Percentiles rank a stretch among this genome's conserved stretches.
Evolutionary conservation across 1,140 invertebrate genomes (phyloP).

Genomic region (Palaemon carinicauda): DNA sequence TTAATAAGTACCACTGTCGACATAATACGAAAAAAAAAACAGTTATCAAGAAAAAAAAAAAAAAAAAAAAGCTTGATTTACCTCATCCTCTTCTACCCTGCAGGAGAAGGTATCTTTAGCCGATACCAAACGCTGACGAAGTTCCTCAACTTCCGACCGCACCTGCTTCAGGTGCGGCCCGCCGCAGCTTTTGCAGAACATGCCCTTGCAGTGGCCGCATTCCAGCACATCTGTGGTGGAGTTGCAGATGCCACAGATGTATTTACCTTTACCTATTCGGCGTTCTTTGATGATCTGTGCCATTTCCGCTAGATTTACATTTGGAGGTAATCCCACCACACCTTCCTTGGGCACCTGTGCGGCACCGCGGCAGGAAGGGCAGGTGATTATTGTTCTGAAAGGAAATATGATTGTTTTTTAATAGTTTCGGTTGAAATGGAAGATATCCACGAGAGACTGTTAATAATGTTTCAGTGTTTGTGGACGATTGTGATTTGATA

Average conservation of each 20-base stretch:
- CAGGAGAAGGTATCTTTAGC: slow-evolving; percentile 66
- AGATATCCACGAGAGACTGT: neutral
- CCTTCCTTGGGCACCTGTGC: slow-evolving; percentile 60
- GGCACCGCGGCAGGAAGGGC: slow-evolving; percentile 55
- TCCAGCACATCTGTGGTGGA: neutral
- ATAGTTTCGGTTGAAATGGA: neutral
- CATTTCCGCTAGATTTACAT: slow-evolving; percentile 66
- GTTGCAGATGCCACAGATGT: neutral
- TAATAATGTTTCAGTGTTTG: too few species aligned
- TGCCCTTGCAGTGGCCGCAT: slow-evolving; percentile 61
- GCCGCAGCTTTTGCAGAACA: slow-evolving; percentile 70
- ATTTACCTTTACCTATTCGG: neutral
- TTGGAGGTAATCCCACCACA: slow-evolving; percentile 67
- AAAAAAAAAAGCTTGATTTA: slow-evolving; percentile 53
- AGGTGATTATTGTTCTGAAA: slow-evolving; percentile 44
- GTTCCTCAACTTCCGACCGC: slow-evolving; percentile 68
- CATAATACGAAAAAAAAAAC: too few species aligned
- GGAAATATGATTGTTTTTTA: neutral
- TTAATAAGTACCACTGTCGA: too few species aligned
- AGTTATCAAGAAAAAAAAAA: too few species aligned
- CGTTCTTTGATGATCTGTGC: slow-evolving; percentile 15
- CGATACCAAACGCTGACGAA: slow-evolving; percentile 68
- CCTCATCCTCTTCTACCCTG: slow-evolving; percentile 69
- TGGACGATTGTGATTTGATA: too few species aligned
- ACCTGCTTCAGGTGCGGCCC: slow-evolving; percentile 69